Conservation (phyloP, 2,113 vertebrate species). For the Microcebus ravelobensis region DNA sequence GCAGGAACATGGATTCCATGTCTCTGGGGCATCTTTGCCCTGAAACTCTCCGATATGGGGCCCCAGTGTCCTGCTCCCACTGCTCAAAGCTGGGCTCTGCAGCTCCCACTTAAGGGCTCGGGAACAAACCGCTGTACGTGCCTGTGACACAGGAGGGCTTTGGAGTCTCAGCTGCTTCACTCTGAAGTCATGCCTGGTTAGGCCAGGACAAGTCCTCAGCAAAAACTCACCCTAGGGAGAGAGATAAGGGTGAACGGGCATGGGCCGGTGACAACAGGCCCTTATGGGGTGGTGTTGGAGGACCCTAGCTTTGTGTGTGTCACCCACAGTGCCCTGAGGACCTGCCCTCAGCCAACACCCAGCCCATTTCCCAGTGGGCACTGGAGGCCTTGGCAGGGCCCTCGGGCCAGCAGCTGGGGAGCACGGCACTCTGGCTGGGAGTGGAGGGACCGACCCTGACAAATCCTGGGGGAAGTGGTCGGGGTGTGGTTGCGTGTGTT, state of each 20-base stretch:
- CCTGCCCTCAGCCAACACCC: background rate
- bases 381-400: background rate
- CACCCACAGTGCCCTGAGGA: background rate
- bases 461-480: background rate
- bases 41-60: background rate
- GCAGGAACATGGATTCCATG: background rate
- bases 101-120: background rate
- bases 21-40: background rate
- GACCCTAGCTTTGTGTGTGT: background rate
- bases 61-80: background rate
- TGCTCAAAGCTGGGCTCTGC: background rate
- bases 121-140: accelerated
- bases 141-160: background rate
- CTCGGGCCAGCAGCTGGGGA: background rate
- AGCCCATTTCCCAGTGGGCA: background rate
- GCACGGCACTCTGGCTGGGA: background rate
- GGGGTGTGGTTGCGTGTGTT: accelerated
- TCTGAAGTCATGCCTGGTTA: background rate
- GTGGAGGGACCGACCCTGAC: too few species aligned
- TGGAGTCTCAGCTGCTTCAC: background rate
- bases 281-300: background rate
- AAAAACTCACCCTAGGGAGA: background rate
- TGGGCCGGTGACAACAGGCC: background rate
- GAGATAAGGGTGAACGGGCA: background rate
- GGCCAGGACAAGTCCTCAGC: background rate